Evolutionary conservation across 1,140 invertebrate species (phyloP), one percentile per base, ranked within the genome.

Genomic region (Cylas formicarius): DNA sequence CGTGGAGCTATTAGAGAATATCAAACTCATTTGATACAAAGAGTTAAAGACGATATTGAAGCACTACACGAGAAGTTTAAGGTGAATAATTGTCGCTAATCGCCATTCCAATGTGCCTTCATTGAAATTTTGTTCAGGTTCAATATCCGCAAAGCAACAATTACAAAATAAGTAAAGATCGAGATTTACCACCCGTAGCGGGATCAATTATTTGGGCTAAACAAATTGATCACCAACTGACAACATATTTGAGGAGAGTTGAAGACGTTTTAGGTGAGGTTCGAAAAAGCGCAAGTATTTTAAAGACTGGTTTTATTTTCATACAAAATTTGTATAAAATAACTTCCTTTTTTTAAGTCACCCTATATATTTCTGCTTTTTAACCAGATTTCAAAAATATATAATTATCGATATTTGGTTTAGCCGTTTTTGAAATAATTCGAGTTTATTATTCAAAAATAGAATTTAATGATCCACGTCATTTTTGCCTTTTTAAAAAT

Each of bases 1-100:
- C 78, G 93, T 44, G 96, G 96, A 13, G 96, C 97, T 18, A 99
- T 99, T 53, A 72, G 95, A 23, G 95, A 99, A 72, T 99, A 99
- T 69, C 97, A 99, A 71, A 97, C 95, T 0, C 94, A 99, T 66
- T 75, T 99, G 19, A 99, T 99, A 63, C 94, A 99, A 65, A 77
- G 94, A 48, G 96, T 99, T 6, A 99, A 99, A 67, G 95, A 97
- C 63, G 97, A 99, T 61, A 99, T 99, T 60, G 93, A 97, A 66
- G 81, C 88, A 1, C 69, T 99, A 5, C 95, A 99, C 70, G 93
- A 97, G 64, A 97, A 97, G 67, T 98, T 98, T 61, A 97, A 97
- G 77, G 90, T 90, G 66, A 46, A n/a, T n/a, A n/a, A n/a, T n/a
- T n/a, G n/a, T n/a, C n/a, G n/a, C n/a, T n/a, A n/a, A n/a, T n/a